phyloP scores from a whole-genome alignment of 2,113 vertebrate species.

The Pomatorhinus ruficollis region DNA sequence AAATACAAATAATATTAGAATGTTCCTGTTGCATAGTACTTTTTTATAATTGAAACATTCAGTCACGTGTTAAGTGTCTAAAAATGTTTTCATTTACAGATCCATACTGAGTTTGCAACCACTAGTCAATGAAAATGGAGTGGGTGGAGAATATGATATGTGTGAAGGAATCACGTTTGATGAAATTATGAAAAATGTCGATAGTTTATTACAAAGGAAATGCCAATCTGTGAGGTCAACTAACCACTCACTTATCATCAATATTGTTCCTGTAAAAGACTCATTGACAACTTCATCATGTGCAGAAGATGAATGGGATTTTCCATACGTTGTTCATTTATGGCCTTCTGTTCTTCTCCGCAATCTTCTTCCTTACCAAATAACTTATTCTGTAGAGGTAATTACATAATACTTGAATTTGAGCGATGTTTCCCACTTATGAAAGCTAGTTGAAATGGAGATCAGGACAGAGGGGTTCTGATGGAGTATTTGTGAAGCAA shows the following conservation, averaged over 20 bases:
- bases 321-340: slow-evolving; percentile 91
- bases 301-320: slow-evolving; percentile 85
- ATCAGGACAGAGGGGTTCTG: background rate
- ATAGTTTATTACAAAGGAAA: slow-evolving; percentile 76
- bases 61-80: background rate
- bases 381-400: slow-evolving; percentile 84
- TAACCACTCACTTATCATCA: slow-evolving; percentile 80
- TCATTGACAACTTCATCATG: slow-evolving; percentile 77
- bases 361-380: slow-evolving; percentile 92
- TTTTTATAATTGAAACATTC: background rate
- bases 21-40: background rate
- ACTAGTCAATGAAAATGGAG: slow-evolving; percentile 28
- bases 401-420: background rate
- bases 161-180: slow-evolving; percentile 91
- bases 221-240: slow-evolving; percentile 74
- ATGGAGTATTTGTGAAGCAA: background rate
- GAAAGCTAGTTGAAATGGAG: background rate
- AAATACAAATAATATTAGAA: background rate
- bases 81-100: slow-evolving; percentile 69
- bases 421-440: background rate
- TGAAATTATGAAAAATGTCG: slow-evolving; percentile 78
- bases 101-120: slow-evolving; percentile 87
- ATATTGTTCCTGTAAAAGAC: slow-evolving; percentile 88
- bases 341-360: slow-evolving; percentile 91
- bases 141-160: slow-evolving; percentile 64